Percentiles rank a stretch among this genome's conserved stretches.
These are phyloP conservation scores for Crocallis elinguaria DNA, from an alignment of 2,888 invertebrate species.

Conservation along the genomic window DNA sequence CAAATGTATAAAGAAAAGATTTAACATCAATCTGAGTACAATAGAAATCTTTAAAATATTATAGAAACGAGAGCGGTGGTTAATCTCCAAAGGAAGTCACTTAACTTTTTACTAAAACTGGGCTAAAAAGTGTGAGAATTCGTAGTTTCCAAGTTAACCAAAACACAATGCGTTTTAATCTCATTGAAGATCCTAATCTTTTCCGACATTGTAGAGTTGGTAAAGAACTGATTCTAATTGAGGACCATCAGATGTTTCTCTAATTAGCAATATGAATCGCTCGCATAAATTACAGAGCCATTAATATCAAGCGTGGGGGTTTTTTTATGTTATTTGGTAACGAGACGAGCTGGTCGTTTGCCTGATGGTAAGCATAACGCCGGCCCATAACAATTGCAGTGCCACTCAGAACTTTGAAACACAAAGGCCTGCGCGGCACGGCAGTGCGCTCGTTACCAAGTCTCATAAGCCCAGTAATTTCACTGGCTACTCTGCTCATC, in stretches of 20 bases:
- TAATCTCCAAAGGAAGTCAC: slow-evolving; percentile 20
- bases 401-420: no score
- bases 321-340: no score
- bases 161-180: slow-evolving; percentile 26
- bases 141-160: slow-evolving; percentile 16
- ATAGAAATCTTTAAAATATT: neutral
- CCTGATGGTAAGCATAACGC: no score
- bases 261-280: slow-evolving; percentile 7
- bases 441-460: no score
- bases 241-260: slow-evolving; percentile 9
- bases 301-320: slow-evolving; percentile 1
- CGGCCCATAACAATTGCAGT: no score
- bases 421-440: no score
- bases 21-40: slow-evolving; percentile 1
- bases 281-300: slow-evolving; percentile 4
- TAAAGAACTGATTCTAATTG: slow-evolving; percentile 8
- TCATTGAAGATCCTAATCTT: slow-evolving; percentile 22
- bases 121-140: slow-evolving; percentile 27
- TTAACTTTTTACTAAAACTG: slow-evolving; percentile 22
- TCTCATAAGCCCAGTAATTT: no score
- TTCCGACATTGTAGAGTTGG: slow-evolving; percentile 14
- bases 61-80: neutral
- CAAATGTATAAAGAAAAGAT: neutral
- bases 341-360: no score
- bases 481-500: no score